Conservation (phyloP, 2,888 invertebrate species). For the Suillia variegata region DNA sequence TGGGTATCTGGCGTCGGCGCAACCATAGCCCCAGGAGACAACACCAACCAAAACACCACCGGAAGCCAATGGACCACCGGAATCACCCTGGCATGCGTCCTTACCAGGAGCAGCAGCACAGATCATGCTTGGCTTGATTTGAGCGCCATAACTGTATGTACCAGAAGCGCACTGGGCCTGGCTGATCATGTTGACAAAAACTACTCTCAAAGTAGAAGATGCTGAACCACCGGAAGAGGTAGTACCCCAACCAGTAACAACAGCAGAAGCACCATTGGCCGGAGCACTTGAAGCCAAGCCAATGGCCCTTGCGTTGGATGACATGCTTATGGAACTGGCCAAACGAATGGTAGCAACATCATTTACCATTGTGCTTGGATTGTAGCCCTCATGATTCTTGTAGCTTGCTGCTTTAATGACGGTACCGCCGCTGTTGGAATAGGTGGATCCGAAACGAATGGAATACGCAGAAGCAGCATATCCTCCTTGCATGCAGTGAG, state of each 20-base stretch:
- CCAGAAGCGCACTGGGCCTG: slow-evolving; percentile 53
- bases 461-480: no score
- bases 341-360: slow-evolving; percentile 66
- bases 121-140: slow-evolving; percentile 33
- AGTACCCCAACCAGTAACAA: slow-evolving; percentile 42
- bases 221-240: slow-evolving; percentile 39
- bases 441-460: slow-evolving; percentile 66
- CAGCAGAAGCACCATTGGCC: slow-evolving; percentile 30
- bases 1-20: neutral
- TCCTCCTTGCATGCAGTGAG: no score
- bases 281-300: slow-evolving; percentile 51
- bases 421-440: slow-evolving; percentile 46
- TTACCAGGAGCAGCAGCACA: slow-evolving; percentile 35
- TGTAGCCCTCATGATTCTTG: slow-evolving; percentile 62
- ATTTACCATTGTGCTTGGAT: slow-evolving; percentile 61
- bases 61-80: slow-evolving; percentile 43
- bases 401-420: slow-evolving; percentile 35
- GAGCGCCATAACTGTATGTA: slow-evolving; percentile 53
- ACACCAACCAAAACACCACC: slow-evolving; percentile 30
- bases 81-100: slow-evolving; percentile 45
- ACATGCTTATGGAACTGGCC: slow-evolving; percentile 56
- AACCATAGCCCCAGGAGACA: no score
- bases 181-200: slow-evolving; percentile 60
- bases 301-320: slow-evolving; percentile 56
- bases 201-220: slow-evolving; percentile 58